Percentiles rank a stretch among this genome's conserved stretches.
Conservation (phyloP, 2,113 vertebrate species). For the Solenodon paradoxus region DNA sequence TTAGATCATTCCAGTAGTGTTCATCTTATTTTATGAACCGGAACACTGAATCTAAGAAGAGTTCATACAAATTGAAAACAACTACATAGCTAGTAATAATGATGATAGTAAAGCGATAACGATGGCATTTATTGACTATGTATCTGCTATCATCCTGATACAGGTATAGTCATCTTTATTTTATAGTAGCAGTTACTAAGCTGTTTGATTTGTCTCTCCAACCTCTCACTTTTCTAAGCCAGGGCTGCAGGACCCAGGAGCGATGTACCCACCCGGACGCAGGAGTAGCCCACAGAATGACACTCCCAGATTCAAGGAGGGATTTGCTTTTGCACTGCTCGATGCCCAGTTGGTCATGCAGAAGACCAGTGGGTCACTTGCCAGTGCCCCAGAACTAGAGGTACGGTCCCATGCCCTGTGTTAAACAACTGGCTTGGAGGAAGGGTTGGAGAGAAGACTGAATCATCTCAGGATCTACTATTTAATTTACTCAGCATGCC, state of each 20-base stretch:
- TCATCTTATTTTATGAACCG: neutral
- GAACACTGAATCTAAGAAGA: neutral
- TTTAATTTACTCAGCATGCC: neutral
- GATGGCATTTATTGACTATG: neutral
- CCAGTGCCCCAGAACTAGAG: slow-evolving; percentile 50
- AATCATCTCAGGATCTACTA: neutral
- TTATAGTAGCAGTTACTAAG: neutral
- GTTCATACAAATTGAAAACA: neutral
- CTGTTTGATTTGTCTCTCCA: neutral
- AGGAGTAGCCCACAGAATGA: slow-evolving; percentile 65
- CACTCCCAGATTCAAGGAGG: slow-evolving; percentile 66
- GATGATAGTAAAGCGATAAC: too few species aligned
- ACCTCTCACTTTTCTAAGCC: neutral
- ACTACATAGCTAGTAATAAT: neutral
- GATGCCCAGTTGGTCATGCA: slow-evolving; percentile 67
- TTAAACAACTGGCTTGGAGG: neutral
- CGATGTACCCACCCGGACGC: slow-evolving; percentile 67
- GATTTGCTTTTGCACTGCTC: slow-evolving; percentile 69
- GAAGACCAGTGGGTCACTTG: slow-evolving; percentile 63
- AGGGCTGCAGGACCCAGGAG: neutral
- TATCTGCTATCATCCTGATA: neutral
- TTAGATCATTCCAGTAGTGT: neutral
- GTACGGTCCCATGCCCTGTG: neutral
- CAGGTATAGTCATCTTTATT: neutral
- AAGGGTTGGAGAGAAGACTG: neutral